Evolutionary conservation across 2,888 invertebrate genomes (phyloP).

Genomic region (Xestoiulus laeticollis): DNA sequence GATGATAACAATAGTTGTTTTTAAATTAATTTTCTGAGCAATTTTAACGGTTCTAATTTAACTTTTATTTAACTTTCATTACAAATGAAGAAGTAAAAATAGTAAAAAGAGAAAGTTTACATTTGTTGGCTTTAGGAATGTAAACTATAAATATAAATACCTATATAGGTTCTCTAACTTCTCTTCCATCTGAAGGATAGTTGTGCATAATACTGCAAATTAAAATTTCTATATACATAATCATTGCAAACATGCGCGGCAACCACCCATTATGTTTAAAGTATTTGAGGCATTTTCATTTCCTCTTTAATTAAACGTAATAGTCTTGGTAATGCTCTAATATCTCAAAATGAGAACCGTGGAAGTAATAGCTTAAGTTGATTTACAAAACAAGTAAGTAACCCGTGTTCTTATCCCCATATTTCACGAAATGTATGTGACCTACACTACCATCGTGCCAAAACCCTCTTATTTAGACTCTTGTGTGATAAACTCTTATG

Average conservation of each 20-base stretch:
- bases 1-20: not conserved
- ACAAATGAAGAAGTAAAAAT: not conserved
- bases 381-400: not conserved
- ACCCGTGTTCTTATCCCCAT: not conserved
- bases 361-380: not conserved
- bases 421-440: not conserved
- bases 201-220: not conserved
- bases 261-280: not conserved
- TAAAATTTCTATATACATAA: not conserved
- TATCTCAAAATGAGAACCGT: not conserved
- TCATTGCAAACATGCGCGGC: not conserved
- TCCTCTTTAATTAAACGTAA: conserved; percentile 23
- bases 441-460: not conserved
- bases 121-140: not conserved
- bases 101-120: not conserved
- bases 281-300: conserved; percentile 31
- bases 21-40: conserved; percentile 16
- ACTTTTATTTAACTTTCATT: conserved; percentile 1
- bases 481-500: not conserved
- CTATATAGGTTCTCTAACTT: not conserved
- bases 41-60: not conserved
- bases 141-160: not conserved
- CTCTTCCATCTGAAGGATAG: not conserved
- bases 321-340: not conserved
- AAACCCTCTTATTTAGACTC: not conserved